Evolutionary conservation across 2,113 vertebrate species (phyloP).

Genomic region (Oophaga pumilio): DNA sequence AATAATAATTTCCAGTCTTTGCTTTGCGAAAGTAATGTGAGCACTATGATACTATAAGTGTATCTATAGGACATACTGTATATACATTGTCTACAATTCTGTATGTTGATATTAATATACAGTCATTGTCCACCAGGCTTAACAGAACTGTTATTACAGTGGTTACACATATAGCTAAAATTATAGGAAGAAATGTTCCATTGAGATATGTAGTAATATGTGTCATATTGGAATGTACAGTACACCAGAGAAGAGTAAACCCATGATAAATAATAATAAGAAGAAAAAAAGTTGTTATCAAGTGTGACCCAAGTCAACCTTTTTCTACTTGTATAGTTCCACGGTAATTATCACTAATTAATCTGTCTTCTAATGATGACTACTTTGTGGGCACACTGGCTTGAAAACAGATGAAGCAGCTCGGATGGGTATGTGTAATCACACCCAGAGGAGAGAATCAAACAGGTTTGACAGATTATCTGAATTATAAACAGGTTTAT

Average conservation of each 20-base stretch:
- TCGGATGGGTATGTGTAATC: slow-evolving; percentile 37
- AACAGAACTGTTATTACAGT: not conserved
- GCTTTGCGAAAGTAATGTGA: too few relatives aligned
- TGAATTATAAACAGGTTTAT: slow-evolving; percentile 1
- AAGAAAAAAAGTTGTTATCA: slow-evolving; percentile 26
- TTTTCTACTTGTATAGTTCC: slow-evolving; percentile 1
- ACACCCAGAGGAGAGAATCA: slow-evolving; percentile 39
- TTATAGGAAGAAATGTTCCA: not conserved
- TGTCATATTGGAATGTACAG: not conserved
- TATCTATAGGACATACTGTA: not conserved
- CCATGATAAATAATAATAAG: slow-evolving; percentile 13
- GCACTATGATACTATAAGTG: not conserved
- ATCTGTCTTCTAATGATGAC: slow-evolving; percentile 45
- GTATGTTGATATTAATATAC: not conserved
- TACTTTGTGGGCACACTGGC: slow-evolving; percentile 40
- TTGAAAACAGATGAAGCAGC: slow-evolving; percentile 39
- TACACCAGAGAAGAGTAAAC: not conserved
- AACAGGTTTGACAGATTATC: slow-evolving; percentile 41
- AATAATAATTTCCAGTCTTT: too few relatives aligned
- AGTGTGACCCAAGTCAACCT: slow-evolving; percentile 39
- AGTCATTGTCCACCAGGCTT: not conserved
- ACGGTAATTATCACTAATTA: slow-evolving; percentile 51
- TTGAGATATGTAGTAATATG: not conserved
- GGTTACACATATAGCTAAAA: not conserved
- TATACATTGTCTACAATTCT: not conserved